A percentile compares a stretch with the other conserved stretches of the same genome.
These are phyloP conservation scores for Verasper variegatus DNA, from an alignment of 2,113 vertebrate species.

Conservation along the genomic window DNA sequence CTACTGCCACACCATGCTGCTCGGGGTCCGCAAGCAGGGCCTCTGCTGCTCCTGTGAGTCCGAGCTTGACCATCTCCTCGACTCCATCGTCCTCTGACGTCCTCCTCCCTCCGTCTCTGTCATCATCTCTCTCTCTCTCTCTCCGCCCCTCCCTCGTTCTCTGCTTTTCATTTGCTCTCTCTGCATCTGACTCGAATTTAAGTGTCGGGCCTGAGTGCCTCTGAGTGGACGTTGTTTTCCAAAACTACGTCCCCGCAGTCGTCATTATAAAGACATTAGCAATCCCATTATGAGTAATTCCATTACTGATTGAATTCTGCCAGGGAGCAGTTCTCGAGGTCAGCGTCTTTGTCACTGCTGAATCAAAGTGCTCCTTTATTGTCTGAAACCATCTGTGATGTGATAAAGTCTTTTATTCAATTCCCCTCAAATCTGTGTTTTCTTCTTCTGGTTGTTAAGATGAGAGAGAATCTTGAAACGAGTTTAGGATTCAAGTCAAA, in stretches of 20 bases:
- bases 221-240: neutral
- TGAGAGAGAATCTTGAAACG: neutral
- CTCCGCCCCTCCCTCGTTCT: neutral
- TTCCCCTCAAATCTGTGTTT: neutral
- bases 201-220: neutral
- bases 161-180: neutral
- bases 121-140: neutral
- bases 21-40: conserved; percentile 95
- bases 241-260: neutral
- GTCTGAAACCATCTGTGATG: conserved; percentile 1
- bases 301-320: conserved; percentile 6
- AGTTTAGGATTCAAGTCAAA: no score
- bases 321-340: no score
- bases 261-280: neutral
- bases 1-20: conserved; percentile 92
- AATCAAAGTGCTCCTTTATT: neutral
- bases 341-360: neutral
- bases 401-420: neutral
- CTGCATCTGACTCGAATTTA: neutral
- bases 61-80: neutral
- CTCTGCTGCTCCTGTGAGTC: conserved; percentile 94
- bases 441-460: neutral
- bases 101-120: no score
- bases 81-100: neutral
- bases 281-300: conserved; percentile 27